These are phyloP conservation scores for Phortica magna DNA, from an alignment of 2,888 invertebrate genomes.

Conservation along the genomic window DNA sequence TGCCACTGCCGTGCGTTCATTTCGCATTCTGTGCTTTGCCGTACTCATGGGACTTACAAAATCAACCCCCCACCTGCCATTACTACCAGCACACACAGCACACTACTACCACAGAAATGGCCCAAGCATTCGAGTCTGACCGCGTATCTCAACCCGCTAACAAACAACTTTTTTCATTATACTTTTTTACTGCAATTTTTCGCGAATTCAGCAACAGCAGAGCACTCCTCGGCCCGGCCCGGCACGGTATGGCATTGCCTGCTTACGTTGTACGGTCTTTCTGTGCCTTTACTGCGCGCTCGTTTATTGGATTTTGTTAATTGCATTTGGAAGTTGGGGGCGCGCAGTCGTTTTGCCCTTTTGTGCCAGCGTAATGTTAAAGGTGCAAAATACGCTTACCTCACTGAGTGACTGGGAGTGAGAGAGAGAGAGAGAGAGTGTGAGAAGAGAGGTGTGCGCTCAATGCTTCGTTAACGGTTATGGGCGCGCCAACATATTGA, in stretches of 20 bases:
- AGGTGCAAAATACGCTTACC: conserved; percentile 41
- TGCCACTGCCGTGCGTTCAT: conserved; percentile 12
- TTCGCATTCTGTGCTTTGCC: conserved; percentile 10
- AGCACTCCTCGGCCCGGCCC: background rate
- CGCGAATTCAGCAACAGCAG: background rate
- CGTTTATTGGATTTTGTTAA: conserved; percentile 65
- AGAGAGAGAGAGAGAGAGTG: conserved; percentile 49
- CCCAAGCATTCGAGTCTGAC: background rate
- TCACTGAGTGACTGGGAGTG: conserved; percentile 47
- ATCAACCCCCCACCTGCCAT: too few species aligned
- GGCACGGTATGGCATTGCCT: background rate
- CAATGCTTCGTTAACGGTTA: conserved; percentile 19
- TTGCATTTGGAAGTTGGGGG: conserved; percentile 47
- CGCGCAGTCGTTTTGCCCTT: conserved; percentile 21
- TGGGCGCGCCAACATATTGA: background rate
- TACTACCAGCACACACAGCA: too few species aligned
- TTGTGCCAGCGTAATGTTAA: too few species aligned
- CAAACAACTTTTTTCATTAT: conserved; percentile 60
- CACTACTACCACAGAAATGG: too few species aligned
- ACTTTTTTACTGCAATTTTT: conserved; percentile 23
- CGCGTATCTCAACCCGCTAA: conserved; percentile 8
- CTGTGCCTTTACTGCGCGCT: conserved; percentile 20
- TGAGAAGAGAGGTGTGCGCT: conserved; percentile 21
- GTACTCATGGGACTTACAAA: background rate
- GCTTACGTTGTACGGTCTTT: background rate